These are phyloP conservation scores for Cheiracanthium punctorium DNA, from an alignment of 2,888 invertebrate genomes.

Conservation along the genomic window DNA sequence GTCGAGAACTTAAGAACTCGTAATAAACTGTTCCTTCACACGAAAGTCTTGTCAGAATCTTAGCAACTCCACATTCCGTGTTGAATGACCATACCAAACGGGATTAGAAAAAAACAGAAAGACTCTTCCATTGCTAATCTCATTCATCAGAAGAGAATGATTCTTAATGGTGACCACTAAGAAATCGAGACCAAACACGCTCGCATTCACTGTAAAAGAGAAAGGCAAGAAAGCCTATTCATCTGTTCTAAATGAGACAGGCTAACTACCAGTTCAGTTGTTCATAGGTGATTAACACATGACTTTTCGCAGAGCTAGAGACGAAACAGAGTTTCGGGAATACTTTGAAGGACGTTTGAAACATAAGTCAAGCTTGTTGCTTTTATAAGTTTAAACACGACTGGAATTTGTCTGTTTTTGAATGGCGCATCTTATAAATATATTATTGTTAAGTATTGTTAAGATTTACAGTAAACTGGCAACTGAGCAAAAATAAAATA, in stretches of 20 bases:
- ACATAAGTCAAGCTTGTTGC: not conserved
- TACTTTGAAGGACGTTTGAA: not conserved
- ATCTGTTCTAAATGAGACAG: constrained; percentile 52
- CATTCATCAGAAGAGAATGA: constrained; percentile 51
- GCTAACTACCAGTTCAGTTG: constrained; percentile 25
- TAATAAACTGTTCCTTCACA: not conserved
- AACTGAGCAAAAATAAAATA: too few species aligned
- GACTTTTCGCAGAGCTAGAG: not conserved
- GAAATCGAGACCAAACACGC: constrained; percentile 20
- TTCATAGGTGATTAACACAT: constrained; percentile 37
- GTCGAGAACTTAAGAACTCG: not conserved
- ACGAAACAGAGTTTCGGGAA: not conserved
- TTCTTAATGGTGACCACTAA: constrained; percentile 23
- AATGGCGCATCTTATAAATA: too few species aligned
- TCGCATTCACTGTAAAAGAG: not conserved
- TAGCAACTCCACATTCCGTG: constrained; percentile 3
- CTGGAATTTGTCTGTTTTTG: too few species aligned
- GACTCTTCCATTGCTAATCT: not conserved
- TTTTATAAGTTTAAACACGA: too few species aligned
- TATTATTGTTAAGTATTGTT: too few species aligned
- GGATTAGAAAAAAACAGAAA: not conserved
- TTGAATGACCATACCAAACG: constrained; percentile 2
- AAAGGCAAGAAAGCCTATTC: constrained; percentile 15
- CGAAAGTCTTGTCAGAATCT: not conserved
- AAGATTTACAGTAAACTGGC: too few species aligned